These are phyloP conservation scores for Raja brachyura DNA, from an alignment of 2,113 vertebrate species.

Conservation along the genomic window DNA sequence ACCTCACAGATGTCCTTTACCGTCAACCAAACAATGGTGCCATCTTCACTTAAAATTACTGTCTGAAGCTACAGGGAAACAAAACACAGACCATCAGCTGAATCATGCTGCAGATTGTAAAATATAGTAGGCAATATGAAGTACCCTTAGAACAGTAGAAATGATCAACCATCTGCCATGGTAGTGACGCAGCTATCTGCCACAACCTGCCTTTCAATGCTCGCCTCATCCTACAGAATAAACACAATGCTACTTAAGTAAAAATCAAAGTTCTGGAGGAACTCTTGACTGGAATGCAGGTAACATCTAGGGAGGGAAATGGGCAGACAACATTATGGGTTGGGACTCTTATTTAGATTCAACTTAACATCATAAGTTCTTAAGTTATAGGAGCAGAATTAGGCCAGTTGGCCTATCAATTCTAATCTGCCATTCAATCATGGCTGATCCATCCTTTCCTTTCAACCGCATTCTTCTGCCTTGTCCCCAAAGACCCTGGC, in stretches of 20 bases:
- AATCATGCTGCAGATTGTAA: neutral
- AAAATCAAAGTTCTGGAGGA: too few relatives aligned
- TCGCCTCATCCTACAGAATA: neutral
- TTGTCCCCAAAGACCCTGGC: too few relatives aligned
- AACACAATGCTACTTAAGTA: neutral
- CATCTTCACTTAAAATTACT: conserved; percentile 1
- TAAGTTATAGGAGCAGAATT: too few relatives aligned
- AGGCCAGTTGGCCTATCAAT: too few relatives aligned
- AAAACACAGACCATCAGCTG: neutral
- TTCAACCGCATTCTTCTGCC: too few relatives aligned
- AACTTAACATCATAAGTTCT: too few relatives aligned
- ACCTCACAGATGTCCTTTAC: neutral
- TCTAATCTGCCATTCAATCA: too few relatives aligned
- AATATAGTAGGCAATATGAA: conserved; percentile 2
- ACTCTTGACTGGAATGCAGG: too few relatives aligned
- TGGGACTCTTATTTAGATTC: too few relatives aligned
- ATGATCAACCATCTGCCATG: conserved; percentile 7
- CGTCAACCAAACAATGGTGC: neutral
- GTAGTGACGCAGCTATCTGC: neutral
- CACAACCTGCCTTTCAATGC: neutral
- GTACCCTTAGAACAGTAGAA: neutral
- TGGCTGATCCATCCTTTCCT: too few relatives aligned
- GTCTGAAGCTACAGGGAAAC: neutral
- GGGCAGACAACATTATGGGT: too few relatives aligned
- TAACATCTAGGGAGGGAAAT: too few relatives aligned